These are phyloP conservation scores for Cheiracanthium punctorium DNA, from an alignment of 2,888 invertebrate genomes.

Conservation along the genomic window DNA sequence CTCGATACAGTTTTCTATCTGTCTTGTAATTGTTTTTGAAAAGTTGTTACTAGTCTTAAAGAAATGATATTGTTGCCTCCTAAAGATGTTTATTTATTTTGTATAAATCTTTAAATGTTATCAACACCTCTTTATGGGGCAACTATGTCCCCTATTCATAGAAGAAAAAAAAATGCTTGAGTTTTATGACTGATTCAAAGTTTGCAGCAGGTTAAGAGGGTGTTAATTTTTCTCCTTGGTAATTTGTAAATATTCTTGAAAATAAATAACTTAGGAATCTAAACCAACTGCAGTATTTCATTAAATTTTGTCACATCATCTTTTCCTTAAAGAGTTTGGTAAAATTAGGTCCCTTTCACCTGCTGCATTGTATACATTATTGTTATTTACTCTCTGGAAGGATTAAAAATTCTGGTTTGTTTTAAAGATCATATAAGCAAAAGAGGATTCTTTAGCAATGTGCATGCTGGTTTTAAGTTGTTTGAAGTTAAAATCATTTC, in stretches of 20 bases:
- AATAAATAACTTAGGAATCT: neutral
- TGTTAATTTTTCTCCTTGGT: neutral
- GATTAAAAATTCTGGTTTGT: neutral
- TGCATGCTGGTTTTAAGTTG: constrained; percentile 3
- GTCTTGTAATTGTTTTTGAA: neutral
- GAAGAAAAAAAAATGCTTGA: neutral
- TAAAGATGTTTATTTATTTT: constrained; percentile 66
- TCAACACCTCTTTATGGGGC: constrained; percentile 27
- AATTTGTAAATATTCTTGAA: neutral
- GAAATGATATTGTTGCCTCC: constrained; percentile 36
- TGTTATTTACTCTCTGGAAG: neutral
- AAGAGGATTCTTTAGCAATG: neutral
- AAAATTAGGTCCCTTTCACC: neutral
- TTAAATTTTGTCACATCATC: too few species aligned
- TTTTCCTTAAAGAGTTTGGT: too few species aligned
- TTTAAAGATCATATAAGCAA: neutral
- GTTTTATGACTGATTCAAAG: neutral
- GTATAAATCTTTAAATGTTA: constrained; percentile 51
- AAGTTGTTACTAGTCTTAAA: constrained; percentile 23
- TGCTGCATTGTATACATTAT: neutral
- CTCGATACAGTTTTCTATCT: neutral
- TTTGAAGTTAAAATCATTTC: constrained; percentile 33
- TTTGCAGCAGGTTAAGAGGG: neutral
- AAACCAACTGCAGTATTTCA: too few species aligned
- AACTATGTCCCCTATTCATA: constrained; percentile 1